phyloP scores from a whole-genome alignment of 2,888 invertebrate genomes.

The Odontomyia ornata region DNA sequence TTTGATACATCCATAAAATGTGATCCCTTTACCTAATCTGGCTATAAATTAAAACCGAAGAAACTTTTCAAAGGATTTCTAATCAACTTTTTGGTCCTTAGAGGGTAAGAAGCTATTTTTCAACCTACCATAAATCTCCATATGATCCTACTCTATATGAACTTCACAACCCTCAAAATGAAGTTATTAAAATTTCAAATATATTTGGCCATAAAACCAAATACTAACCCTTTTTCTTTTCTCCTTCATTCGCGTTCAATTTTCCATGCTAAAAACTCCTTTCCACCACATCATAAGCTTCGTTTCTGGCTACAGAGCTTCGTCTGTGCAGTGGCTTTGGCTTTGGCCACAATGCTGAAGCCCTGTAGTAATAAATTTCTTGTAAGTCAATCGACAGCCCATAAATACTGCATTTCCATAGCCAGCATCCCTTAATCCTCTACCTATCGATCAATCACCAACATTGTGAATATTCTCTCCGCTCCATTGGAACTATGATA shows the following conservation, averaged over 20 bases:
- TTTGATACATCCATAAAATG: too few relatives aligned
- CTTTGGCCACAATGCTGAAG: not conserved
- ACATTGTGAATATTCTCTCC: constrained; percentile 40
- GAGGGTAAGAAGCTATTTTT: not conserved
- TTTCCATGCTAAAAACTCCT: constrained; percentile 8
- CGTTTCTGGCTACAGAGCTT: constrained; percentile 11
- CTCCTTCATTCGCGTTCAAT: not conserved
- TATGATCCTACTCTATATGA: constrained; percentile 10
- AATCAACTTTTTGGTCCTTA: too few relatives aligned
- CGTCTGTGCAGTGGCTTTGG: not conserved
- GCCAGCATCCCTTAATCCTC: constrained; percentile 45
- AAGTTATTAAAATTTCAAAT: constrained; percentile 44
- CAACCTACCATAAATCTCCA: not conserved
- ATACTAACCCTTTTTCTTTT: constrained; percentile 29
- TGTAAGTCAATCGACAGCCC: constrained; percentile 48
- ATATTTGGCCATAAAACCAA: constrained; percentile 40
- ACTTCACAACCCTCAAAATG: constrained; percentile 14
- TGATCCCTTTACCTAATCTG: too few relatives aligned
- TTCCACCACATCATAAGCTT: not conserved
- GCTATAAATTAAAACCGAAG: too few relatives aligned
- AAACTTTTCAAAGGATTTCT: too few relatives aligned
- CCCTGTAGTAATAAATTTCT: constrained; percentile 43
- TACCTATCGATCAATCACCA: constrained; percentile 47
- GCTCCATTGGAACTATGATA: constrained; percentile 26
- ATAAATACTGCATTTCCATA: constrained; percentile 46